Evolutionary conservation across 2,888 invertebrate species (phyloP).

Genomic region (Crepidodera aurea): DNA sequence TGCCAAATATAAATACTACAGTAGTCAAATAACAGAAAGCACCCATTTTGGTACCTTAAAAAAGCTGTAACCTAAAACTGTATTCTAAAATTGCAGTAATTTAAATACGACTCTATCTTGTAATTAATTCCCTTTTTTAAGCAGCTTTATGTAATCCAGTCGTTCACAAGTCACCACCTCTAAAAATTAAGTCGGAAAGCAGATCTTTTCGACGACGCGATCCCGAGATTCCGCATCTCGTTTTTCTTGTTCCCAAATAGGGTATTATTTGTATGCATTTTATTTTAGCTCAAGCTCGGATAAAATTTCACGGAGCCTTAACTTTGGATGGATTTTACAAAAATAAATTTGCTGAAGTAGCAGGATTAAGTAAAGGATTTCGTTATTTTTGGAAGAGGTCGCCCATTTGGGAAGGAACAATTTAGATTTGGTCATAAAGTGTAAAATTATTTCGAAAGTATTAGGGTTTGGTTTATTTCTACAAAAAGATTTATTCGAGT

Average conservation of each 20-base stretch:
- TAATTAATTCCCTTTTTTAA: too few relatives aligned
- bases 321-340: conserved; percentile 31
- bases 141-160: conserved; percentile 51
- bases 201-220: conserved; percentile 42
- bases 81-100: too few relatives aligned
- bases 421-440: not conserved
- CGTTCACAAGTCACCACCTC: conserved; percentile 53
- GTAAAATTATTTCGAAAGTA: not conserved
- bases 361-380: conserved; percentile 29
- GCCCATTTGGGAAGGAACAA: not conserved
- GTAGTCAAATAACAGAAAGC: too few relatives aligned
- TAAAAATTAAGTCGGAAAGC: conserved; percentile 50
- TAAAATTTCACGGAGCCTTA: conserved; percentile 46
- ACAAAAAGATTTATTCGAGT: too few relatives aligned
- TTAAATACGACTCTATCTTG: too few relatives aligned
- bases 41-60: too few relatives aligned
- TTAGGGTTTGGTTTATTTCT: not conserved
- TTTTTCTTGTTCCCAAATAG: conserved; percentile 42
- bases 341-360: conserved; percentile 32
- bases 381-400: conserved; percentile 4
- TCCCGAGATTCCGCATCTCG: conserved; percentile 37
- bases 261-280: conserved; percentile 48
- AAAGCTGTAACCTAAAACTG: too few relatives aligned
- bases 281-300: conserved; percentile 44
- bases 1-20: too few relatives aligned